These are phyloP conservation scores for Octomys mimax DNA, from an alignment of 2,797 vertebrate species.

Conservation along the genomic window DNA sequence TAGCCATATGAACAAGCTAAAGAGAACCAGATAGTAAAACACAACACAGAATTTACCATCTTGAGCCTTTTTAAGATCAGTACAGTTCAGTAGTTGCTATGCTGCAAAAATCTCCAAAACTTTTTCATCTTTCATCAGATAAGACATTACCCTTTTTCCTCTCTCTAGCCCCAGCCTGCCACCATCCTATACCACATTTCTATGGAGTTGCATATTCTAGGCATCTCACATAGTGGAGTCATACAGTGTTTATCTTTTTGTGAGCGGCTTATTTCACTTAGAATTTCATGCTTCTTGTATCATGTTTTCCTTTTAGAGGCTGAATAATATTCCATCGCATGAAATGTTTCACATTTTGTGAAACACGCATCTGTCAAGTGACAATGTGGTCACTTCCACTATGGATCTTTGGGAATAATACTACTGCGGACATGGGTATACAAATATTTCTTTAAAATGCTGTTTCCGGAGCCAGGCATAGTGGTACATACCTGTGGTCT, in stretches of 20 bases:
- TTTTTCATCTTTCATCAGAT: neutral
- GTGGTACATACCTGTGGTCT: neutral
- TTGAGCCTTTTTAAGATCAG: neutral
- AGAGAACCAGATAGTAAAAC: neutral
- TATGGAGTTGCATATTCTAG: neutral
- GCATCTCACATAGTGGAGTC: neutral
- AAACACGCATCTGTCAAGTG: neutral
- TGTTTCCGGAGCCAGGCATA: neutral
- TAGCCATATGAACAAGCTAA: neutral
- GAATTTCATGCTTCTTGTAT: neutral
- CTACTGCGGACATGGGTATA: neutral
- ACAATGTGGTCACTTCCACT: neutral
- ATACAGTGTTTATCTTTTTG: neutral
- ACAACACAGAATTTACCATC: neutral
- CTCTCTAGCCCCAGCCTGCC: neutral
- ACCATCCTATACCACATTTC: neutral
- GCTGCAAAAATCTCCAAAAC: neutral
- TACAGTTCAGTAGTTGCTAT: neutral
- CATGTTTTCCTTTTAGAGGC: neutral
- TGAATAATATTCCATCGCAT: neutral
- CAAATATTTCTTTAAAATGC: neutral
- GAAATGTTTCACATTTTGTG: neutral
- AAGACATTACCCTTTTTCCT: neutral
- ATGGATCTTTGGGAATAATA: neutral
- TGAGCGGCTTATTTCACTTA: conserved; percentile 7